Evolutionary conservation across 1,140 invertebrate genomes (phyloP), one percentile per base, ranked within the genome.

Genomic region (Cylas formicarius): DNA sequence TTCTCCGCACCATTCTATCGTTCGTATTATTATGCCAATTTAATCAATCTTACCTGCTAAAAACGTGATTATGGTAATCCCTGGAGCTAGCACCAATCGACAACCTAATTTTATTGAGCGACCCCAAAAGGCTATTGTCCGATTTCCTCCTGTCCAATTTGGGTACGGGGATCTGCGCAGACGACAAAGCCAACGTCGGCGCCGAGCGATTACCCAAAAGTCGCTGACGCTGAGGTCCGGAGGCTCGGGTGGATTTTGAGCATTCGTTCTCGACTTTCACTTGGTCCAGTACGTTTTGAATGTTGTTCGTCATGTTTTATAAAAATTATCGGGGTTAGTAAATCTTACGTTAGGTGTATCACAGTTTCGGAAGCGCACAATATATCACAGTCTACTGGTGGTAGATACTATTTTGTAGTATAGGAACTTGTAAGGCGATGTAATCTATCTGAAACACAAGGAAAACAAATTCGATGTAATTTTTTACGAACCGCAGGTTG

Each of bases 41-140:
- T n/a, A n/a, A 16, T 16, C 13, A 7, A 22, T 23, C 29, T 52
- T 49, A 62, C 60, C 60, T 55, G 39, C 52, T 58, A 39, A 55
- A 58, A 41, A 62, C 50, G 44, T 62, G 60, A 37, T 43, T 56
- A 13, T 43, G 41, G 3, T 39, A 23, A 38, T 55, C 57, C 34
- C 48, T 55, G 9, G 55, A 49, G 14, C 50, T 49, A 24, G 36
- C 39, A 7, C 48, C 53, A 10, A 57, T 54, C 2, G 54, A 55
- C 5, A 45, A 16, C 14, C 56, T 36, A 23, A 58, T 28, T 32
- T 46, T 55, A 23, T 54, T 49, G 9, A 62, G 27, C 10, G 60
- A 60, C 11, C 54, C 55, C 13, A 62, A 39, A 8, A 62, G 29
- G 35, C 55, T 59, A 10, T 46, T 51, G 20, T 54, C 48, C 8